Percentiles rank a stretch among this genome's conserved stretches.
Evolutionary conservation across 2,888 invertebrate genomes (phyloP).

Genomic region (Lepidochrysops patricia): DNA sequence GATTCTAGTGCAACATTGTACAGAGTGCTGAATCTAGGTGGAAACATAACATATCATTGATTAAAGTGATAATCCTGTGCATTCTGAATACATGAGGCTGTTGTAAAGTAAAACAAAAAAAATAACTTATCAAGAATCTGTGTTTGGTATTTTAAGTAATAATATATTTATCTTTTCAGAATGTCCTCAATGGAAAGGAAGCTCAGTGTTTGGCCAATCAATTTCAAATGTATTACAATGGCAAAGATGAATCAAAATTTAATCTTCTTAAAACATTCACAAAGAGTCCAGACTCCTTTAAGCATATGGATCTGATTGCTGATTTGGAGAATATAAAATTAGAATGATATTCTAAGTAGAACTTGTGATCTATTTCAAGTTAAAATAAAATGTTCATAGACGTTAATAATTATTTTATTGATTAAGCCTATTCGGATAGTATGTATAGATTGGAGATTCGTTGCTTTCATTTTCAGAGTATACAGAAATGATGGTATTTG

Average conservation of each 20-base stretch:
- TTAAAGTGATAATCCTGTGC: too few species aligned
- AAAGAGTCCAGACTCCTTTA: conserved; percentile 81
- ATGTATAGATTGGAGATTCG: conserved; percentile 10
- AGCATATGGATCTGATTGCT: conserved; percentile 86
- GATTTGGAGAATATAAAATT: conserved; percentile 81
- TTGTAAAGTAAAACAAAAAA: not conserved
- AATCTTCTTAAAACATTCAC: conserved; percentile 81
- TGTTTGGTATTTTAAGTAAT: not conserved
- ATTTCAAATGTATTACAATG: conserved; percentile 87
- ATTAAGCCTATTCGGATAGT: conserved; percentile 14
- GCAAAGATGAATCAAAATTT: conserved; percentile 76
- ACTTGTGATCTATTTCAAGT: too few species aligned
- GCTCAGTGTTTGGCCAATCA: conserved; percentile 91
- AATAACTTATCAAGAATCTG: not conserved
- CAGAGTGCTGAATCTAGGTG: too few species aligned
- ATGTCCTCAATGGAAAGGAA: conserved; percentile 83
- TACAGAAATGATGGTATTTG: not conserved
- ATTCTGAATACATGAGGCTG: too few species aligned
- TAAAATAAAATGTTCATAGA: not conserved
- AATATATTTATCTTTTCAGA: conserved; percentile 41
- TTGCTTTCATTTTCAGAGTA: not conserved
- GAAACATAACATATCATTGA: too few species aligned
- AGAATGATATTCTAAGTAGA: conserved; percentile 15
- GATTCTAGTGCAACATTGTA: too few species aligned
- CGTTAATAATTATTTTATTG: not conserved